Conservation (phyloP, 2,888 invertebrate genomes). For the Drosophila borealis region DNA sequence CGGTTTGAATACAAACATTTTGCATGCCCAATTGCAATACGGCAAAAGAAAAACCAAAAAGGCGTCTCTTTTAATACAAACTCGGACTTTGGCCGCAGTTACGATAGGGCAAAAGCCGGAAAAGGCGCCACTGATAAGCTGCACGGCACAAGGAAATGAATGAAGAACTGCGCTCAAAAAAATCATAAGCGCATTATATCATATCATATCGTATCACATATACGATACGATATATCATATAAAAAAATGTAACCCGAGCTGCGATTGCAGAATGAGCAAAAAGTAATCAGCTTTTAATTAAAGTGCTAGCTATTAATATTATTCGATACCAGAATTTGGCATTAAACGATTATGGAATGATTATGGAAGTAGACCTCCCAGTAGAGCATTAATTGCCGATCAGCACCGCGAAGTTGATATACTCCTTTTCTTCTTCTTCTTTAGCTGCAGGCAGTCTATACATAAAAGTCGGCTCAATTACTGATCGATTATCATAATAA, state of each 20-base stretch:
- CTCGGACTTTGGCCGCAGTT: slow-evolving; percentile 20
- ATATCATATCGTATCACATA: background rate
- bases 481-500: too few relatives aligned
- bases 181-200: slow-evolving; percentile 8
- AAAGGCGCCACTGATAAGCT: slow-evolving; percentile 42
- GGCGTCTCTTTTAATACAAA: background rate
- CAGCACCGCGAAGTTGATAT: too few relatives aligned
- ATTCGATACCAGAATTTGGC: too few relatives aligned
- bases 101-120: slow-evolving; percentile 35
- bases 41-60: slow-evolving; percentile 42
- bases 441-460: too few relatives aligned
- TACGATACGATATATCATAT: too few relatives aligned
- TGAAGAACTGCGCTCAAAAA: slow-evolving; percentile 16
- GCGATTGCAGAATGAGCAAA: background rate
- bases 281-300: background rate
- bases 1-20: slow-evolving; percentile 44
- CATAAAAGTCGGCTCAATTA: too few relatives aligned
- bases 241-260: background rate
- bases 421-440: too few relatives aligned
- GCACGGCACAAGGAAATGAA: slow-evolving; percentile 42
- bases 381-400: too few relatives aligned
- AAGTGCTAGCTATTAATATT: too few relatives aligned
- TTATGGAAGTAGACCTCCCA: too few relatives aligned
- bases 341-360: too few relatives aligned
- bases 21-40: slow-evolving; percentile 60